These are phyloP conservation scores for Drosophila anomalata DNA, from an alignment of 2,888 invertebrate genomes.

Conservation along the genomic window DNA sequence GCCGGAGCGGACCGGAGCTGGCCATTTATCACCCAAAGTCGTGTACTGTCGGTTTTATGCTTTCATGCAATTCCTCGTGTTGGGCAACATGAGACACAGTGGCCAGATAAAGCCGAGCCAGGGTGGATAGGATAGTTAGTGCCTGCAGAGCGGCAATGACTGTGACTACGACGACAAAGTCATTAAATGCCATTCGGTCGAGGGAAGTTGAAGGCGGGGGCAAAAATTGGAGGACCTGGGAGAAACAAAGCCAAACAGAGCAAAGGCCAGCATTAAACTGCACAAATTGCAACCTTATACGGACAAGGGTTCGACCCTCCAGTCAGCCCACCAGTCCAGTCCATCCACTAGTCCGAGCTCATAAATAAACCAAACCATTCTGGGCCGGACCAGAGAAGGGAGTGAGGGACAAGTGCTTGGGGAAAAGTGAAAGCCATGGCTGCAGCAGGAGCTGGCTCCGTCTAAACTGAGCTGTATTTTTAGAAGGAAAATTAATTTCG, in stretches of 20 bases:
- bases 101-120: constrained; percentile 40
- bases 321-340: constrained; percentile 11
- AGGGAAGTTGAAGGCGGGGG: constrained; percentile 1
- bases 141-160: constrained; percentile 38
- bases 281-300: constrained; percentile 80
- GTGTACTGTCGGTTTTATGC: constrained; percentile 79
- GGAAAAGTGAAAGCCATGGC: constrained; percentile 32
- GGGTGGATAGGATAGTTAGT: constrained; percentile 33
- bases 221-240: constrained; percentile 14
- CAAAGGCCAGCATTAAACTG: constrained; percentile 79
- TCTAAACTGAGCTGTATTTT: constrained; percentile 63
- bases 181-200: constrained; percentile 63
- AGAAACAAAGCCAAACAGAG: constrained; percentile 51
- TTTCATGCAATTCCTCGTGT: constrained; percentile 74
- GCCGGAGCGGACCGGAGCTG: constrained; percentile 44
- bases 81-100: constrained; percentile 72
- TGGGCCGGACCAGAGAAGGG: not conserved
- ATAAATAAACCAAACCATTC: constrained; percentile 64
- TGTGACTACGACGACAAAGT: constrained; percentile 69
- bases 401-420: constrained; percentile 38
- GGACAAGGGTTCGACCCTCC: constrained; percentile 35
- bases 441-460: constrained; percentile 14
- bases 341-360: constrained; percentile 55
- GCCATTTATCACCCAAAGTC: constrained; percentile 79
- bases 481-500: constrained; percentile 80